A percentile compares a stretch with the other conserved stretches of the same genome.
phyloP scores from a whole-genome alignment of 1,140 invertebrate species.

The Pogonomyrmex californicus region DNA sequence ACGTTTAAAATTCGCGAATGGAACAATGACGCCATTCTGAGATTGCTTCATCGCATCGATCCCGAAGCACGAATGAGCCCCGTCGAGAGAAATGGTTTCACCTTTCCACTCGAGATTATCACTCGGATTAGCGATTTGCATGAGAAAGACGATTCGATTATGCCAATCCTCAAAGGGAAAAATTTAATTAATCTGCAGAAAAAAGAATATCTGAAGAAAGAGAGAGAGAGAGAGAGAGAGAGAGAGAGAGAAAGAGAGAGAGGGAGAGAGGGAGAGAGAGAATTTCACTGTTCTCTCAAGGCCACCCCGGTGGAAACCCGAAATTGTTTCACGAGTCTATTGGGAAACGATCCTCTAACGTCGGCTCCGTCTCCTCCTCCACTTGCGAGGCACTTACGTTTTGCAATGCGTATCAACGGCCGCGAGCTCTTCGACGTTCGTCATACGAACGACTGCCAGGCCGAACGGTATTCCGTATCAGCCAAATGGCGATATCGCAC shows the following conservation, averaged over 20 bases:
- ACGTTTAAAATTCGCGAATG: not conserved
- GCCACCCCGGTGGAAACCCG: not conserved
- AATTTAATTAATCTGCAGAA: not conserved
- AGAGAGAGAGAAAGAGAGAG: too few relatives aligned
- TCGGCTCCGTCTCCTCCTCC: not conserved
- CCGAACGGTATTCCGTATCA: conserved; percentile 56
- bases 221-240: too few relatives aligned
- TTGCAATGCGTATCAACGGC: conserved; percentile 20
- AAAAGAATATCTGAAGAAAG: not conserved
- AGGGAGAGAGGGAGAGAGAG: too few relatives aligned
- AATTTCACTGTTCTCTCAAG: not conserved
- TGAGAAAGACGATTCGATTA: not conserved
- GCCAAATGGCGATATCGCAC: conserved; percentile 68
- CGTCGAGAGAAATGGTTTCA: not conserved
- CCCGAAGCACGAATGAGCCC: not conserved
- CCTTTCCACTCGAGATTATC: conserved; percentile 1
- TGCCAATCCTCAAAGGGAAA: not conserved
- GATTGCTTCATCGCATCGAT: conserved; percentile 40
- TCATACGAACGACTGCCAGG: conserved; percentile 42
- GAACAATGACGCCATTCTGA: not conserved
- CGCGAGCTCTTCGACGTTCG: not conserved
- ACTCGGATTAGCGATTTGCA: not conserved
- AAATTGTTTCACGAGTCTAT: not conserved
- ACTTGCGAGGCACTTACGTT: conserved; percentile 57
- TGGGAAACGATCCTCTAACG: not conserved